phyloP scores from a whole-genome alignment of 2,113 vertebrate genomes.

The Salvelinus alpinus region DNA sequence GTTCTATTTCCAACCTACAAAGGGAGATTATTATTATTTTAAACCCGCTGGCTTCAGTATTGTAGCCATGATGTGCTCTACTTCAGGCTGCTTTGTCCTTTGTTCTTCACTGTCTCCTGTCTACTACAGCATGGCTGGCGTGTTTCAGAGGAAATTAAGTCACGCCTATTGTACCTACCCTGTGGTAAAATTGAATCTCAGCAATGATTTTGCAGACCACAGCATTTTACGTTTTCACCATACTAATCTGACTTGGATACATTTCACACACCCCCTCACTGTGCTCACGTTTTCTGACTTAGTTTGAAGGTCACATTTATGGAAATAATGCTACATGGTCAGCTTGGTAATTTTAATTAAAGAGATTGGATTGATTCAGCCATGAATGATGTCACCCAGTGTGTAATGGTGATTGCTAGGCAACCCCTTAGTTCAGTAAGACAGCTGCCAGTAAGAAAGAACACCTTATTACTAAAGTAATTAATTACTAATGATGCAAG shows the following conservation, averaged over 20 bases:
- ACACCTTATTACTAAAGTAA: slow-evolving; percentile 26
- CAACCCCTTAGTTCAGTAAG: slow-evolving; percentile 27
- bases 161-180: not conserved
- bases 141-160: not conserved
- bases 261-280: not conserved
- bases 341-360: slow-evolving; percentile 8
- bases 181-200: not conserved
- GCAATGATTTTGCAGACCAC: not conserved
- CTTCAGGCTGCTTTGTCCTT: too few species aligned
- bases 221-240: not conserved
- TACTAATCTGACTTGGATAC: not conserved
- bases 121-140: not conserved
- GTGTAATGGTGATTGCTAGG: slow-evolving; percentile 24
- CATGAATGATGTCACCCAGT: slow-evolving; percentile 10
- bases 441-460: slow-evolving; percentile 12
- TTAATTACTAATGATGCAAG: slow-evolving; percentile 24
- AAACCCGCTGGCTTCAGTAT: not conserved
- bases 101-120: not conserved
- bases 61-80: not conserved
- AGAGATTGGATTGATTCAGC: slow-evolving; percentile 16
- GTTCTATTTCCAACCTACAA: not conserved
- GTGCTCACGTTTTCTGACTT: not conserved
- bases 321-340: slow-evolving; percentile 1
- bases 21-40: not conserved
- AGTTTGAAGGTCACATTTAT: not conserved